These are phyloP conservation scores for Petrocephalus sullivani DNA, from an alignment of 2,797 vertebrate genomes.

Conservation along the genomic window DNA sequence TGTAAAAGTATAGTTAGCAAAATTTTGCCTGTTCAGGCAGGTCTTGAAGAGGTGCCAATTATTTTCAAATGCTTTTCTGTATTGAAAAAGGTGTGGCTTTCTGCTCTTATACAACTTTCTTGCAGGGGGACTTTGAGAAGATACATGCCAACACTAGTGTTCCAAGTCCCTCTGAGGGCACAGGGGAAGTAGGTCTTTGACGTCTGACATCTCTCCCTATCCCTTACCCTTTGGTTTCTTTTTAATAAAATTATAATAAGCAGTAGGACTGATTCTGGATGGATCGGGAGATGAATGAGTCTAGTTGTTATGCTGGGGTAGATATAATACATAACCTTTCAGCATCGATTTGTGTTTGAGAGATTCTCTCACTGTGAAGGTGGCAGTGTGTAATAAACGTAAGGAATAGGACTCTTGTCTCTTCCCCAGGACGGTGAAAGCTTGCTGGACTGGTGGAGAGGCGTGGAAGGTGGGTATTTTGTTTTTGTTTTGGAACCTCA, in stretches of 20 bases:
- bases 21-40: not conserved
- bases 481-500: slow-evolving; percentile 16
- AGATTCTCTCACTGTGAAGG: not conserved
- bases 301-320: not conserved
- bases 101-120: slow-evolving; percentile 10
- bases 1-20: slow-evolving; percentile 10
- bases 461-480: slow-evolving; percentile 47
- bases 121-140: slow-evolving; percentile 23
- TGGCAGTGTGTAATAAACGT: not conserved
- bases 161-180: not conserved
- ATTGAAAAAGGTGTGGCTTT: not conserved
- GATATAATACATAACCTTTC: slow-evolving; percentile 41
- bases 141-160: not conserved
- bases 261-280: not conserved
- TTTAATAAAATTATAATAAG: not conserved
- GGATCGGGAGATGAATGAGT: not conserved
- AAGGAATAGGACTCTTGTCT: not conserved
- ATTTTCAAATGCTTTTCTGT: not conserved
- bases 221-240: not conserved
- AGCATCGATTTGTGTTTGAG: too few relatives aligned
- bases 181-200: not conserved
- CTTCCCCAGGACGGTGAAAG: slow-evolving; percentile 48
- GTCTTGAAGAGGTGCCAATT: not conserved
- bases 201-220: not conserved
- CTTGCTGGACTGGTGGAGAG: slow-evolving; percentile 57